Evolutionary conservation across 2,888 invertebrate genomes (phyloP), one percentile per base, ranked within the genome.

Genomic region (Amphipyra tragopoginis): DNA sequence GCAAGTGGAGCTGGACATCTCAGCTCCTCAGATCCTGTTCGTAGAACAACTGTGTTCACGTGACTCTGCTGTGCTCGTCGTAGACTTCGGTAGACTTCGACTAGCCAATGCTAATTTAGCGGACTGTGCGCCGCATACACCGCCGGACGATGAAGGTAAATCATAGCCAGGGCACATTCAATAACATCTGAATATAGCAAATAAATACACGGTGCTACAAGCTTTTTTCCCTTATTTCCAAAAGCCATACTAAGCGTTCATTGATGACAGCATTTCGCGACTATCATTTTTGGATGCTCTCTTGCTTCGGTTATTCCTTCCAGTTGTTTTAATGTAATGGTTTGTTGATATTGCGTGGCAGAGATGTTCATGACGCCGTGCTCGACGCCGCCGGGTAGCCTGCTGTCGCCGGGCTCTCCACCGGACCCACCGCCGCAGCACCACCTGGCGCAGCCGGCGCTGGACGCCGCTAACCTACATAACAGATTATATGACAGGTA

Each of bases 11-110:
- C 95, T 99, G 76, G 98, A 99, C 89, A 97, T 99, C 72, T 98
- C 98, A 5, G 99, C 99, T 1, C 99, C 99, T 0, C 98, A 98
- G 88, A 98, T 99, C 72, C 96, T 99, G 79, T 96, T 99, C 71
- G 98, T 98, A 42, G 98, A 98, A 86, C 96, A 97, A 83, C 97
- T 97, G 86, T 95, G 95, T 50, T 97, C 97, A 79, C 96, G 96
- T 56, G 97, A 97, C 85, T 96, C 97, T 0, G 95, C 97, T 9
- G 96, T 98, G 79, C 96, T 98, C 52, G 97, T 99, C 48, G 96
- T 98, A 55, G 99, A 99, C 95, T 97, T 99, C 87, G 99, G 99
- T 11, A 96, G 98, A 70, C 96, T 99, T 72, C 96, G 97, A 76
- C 88, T 95, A 47, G 86, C 87, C 65, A 94, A 95, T 81, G 91